These are phyloP conservation scores for Elysia chlorotica DNA, from an alignment of 1,140 invertebrate species.

Conservation along the genomic window DNA sequence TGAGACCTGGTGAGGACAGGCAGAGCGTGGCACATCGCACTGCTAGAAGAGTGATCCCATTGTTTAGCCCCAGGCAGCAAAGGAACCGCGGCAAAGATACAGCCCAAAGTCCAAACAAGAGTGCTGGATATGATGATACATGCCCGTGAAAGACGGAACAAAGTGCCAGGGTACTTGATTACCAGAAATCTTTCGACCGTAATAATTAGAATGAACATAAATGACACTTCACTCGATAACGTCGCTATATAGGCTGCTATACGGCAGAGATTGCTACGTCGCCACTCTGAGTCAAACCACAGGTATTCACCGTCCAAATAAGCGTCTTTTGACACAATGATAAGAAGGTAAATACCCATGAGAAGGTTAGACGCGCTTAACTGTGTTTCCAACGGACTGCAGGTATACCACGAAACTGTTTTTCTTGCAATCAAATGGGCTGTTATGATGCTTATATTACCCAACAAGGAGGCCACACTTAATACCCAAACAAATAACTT, in stretches of 20 bases:
- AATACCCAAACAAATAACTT: slow-evolving; percentile 34
- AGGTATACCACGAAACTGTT: background rate
- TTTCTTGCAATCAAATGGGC: slow-evolving; percentile 3
- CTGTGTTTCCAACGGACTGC: slow-evolving; percentile 35
- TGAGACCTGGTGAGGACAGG: background rate
- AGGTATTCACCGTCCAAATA: slow-evolving; percentile 40
- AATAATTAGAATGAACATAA: slow-evolving; percentile 38
- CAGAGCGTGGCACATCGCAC: slow-evolving; percentile 13
- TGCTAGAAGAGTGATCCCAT: slow-evolving; percentile 17
- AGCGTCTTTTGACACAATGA: slow-evolving; percentile 41
- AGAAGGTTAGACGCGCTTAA: slow-evolving; percentile 41
- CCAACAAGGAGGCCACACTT: slow-evolving; percentile 26
- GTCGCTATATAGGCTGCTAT: slow-evolving; percentile 36
- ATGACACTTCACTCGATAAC: slow-evolving; percentile 42
- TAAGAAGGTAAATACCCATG: slow-evolving; percentile 51
- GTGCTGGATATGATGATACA: background rate
- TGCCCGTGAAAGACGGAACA: background rate
- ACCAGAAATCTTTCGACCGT: slow-evolving; percentile 38
- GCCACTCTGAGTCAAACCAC: slow-evolving; percentile 27
- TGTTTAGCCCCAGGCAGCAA: slow-evolving; percentile 13
- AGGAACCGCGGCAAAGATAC: slow-evolving; percentile 2
- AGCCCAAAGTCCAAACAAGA: slow-evolving; percentile 2
- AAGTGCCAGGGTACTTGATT: slow-evolving; percentile 23
- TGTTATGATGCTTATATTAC: slow-evolving; percentile 33
- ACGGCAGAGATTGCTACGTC: slow-evolving; percentile 30